phyloP scores from a whole-genome alignment of 2,797 vertebrate species.

The Psittacula derbiana region DNA sequence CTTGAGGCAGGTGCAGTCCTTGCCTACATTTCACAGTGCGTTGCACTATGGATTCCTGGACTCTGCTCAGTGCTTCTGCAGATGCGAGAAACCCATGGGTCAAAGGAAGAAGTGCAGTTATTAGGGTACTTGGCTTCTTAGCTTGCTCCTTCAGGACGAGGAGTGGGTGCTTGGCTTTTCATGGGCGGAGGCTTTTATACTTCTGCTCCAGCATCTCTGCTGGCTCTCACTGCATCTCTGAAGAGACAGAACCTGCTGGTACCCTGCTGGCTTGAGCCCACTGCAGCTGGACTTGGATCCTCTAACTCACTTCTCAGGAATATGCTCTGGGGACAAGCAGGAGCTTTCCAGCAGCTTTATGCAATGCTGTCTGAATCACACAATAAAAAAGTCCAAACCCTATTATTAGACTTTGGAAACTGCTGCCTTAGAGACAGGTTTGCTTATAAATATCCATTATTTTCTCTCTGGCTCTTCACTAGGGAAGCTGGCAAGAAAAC shows the following conservation, averaged over 20 bases:
- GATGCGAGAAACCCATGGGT: neutral
- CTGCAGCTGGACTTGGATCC: neutral
- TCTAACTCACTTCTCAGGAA: neutral
- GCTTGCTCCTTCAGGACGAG: neutral
- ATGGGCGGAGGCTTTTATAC: neutral
- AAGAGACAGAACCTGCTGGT: neutral
- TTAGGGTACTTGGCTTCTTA: neutral
- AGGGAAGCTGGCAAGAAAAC: neutral
- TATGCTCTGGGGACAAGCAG: neutral
- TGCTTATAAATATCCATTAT: slow-evolving; percentile 34
- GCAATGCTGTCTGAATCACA: slow-evolving; percentile 13
- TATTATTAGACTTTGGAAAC: slow-evolving; percentile 58
- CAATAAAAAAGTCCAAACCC: neutral
- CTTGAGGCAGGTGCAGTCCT: neutral
- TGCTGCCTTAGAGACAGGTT: slow-evolving; percentile 61
- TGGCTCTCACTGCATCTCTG: neutral
- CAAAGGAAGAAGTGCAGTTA: neutral
- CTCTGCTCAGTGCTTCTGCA: neutral
- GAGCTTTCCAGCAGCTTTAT: slow-evolving; percentile 9
- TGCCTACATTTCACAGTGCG: neutral
- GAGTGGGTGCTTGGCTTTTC: neutral
- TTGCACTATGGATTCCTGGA: fast-evolving
- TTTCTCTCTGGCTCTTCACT: neutral
- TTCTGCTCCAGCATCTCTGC: neutral
- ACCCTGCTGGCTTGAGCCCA: neutral